A percentile compares a stretch with the other conserved stretches of the same genome.
Evolutionary conservation across 2,797 vertebrate genomes (phyloP).

Genomic region (Clarias fuscus): DNA sequence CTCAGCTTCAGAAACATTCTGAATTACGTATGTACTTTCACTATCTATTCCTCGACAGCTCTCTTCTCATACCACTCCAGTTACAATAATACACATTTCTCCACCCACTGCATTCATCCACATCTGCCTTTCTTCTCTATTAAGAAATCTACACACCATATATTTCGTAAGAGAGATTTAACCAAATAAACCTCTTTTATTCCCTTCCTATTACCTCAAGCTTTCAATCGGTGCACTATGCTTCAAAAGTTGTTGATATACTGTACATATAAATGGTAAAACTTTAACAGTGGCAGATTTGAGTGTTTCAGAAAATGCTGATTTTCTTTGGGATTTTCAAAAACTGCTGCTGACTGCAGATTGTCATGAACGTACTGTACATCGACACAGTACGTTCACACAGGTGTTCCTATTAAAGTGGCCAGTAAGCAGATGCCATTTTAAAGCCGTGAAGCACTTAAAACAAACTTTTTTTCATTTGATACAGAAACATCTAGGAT

Average conservation of each 20-base stretch:
- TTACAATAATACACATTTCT: slow-evolving; percentile 12
- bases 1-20: slow-evolving; percentile 56
- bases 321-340: not conserved
- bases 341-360: not conserved
- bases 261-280: not conserved
- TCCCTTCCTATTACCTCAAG: not conserved
- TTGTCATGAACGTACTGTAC: not conserved
- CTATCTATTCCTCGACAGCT: not conserved
- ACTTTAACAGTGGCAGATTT: not conserved
- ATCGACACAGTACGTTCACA: too few relatives aligned
- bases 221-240: not conserved
- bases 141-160: not conserved
- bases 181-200: not conserved
- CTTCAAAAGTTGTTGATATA: not conserved
- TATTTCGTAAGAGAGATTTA: not conserved
- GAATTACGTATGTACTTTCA: slow-evolving; percentile 46
- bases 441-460: not conserved
- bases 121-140: not conserved
- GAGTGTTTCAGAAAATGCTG: not conserved
- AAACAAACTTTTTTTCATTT: not conserved
- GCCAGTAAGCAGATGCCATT: not conserved
- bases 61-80: slow-evolving; percentile 1
- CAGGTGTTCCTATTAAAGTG: not conserved
- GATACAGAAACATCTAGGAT: not conserved
- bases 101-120: not conserved